Evolutionary conservation across 53 echinoderm and acorn worm species (phyloP).

Genomic region (Antedon mediterranea): DNA sequence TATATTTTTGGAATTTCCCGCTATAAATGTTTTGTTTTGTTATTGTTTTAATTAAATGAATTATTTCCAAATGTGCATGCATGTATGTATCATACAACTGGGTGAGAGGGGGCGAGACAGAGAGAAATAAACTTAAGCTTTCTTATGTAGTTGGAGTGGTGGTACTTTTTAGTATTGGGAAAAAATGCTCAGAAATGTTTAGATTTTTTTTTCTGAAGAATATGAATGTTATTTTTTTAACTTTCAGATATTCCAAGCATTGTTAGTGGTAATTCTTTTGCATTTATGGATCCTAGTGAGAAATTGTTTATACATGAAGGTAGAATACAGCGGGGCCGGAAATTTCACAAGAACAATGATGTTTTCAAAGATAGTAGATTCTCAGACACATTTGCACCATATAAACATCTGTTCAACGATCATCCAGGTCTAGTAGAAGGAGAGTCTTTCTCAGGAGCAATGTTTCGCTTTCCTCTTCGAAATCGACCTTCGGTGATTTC

Average conservation of each 20-base stretch:
- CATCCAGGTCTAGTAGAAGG: not conserved
- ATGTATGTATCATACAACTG: too few species aligned
- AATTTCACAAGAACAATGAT: not conserved
- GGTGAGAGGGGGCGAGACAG: too few species aligned
- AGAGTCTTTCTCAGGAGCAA: constrained; percentile 35
- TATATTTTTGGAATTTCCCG: too few species aligned
- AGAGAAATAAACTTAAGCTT: too few species aligned
- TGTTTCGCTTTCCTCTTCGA: constrained; percentile 82
- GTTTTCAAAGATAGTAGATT: not conserved
- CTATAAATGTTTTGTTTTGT: too few species aligned
- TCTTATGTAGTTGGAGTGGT: too few species aligned
- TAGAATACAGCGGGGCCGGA: constrained; percentile 2
- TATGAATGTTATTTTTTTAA: not conserved
- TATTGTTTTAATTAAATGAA: too few species aligned
- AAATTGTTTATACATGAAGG: constrained; percentile 21
- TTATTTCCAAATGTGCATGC: too few species aligned
- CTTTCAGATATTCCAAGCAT: constrained; percentile 53
- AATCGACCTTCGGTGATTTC: constrained; percentile 20
- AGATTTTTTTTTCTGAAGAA: too few species aligned
- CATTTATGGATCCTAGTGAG: constrained; percentile 50
- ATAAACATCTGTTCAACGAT: constrained; percentile 10
- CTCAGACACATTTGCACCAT: constrained; percentile 55
- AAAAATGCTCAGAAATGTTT: too few species aligned
- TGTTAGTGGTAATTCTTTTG: constrained; percentile 32
- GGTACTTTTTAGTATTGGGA: too few species aligned